Conservation (phyloP, 2,113 vertebrate genomes). For the Trochalopteron elliotii region DNA sequence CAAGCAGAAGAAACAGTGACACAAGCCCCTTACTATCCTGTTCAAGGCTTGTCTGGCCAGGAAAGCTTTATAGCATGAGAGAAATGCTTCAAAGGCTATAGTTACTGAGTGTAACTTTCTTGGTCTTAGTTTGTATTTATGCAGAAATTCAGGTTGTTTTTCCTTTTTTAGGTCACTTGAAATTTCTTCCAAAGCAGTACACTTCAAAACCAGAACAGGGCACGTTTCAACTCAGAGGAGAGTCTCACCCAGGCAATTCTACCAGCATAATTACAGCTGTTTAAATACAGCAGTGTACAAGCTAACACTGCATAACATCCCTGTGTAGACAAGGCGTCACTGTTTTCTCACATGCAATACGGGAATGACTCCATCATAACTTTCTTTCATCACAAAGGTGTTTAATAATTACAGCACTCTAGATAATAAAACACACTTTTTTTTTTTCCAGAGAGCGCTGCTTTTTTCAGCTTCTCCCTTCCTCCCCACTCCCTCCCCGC, state of each 20-base stretch:
- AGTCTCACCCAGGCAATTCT: not conserved
- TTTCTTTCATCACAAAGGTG: not conserved
- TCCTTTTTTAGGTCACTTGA: not conserved
- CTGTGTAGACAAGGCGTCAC: not conserved
- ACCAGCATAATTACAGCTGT: not conserved
- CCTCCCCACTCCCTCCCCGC: not conserved
- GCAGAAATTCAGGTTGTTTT: not conserved
- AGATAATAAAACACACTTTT: not conserved
- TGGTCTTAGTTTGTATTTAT: not conserved
- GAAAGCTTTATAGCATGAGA: not conserved
- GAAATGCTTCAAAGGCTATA: not conserved
- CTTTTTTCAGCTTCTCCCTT: not conserved
- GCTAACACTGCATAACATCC: not conserved
- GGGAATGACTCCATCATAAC: not conserved
- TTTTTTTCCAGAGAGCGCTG: not conserved
- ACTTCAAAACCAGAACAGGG: not conserved
- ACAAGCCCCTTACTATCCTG: not conserved
- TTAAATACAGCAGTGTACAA: not conserved
- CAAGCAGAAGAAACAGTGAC: not conserved
- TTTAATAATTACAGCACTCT: not conserved
- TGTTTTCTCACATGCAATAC: not conserved
- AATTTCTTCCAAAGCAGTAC: not conserved
- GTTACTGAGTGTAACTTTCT: not conserved
- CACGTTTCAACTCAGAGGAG: not conserved
- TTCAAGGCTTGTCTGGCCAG: not conserved